Base-by-base conservation (phyloP, 2,888 invertebrate species). In the Altica lythri region DNA sequence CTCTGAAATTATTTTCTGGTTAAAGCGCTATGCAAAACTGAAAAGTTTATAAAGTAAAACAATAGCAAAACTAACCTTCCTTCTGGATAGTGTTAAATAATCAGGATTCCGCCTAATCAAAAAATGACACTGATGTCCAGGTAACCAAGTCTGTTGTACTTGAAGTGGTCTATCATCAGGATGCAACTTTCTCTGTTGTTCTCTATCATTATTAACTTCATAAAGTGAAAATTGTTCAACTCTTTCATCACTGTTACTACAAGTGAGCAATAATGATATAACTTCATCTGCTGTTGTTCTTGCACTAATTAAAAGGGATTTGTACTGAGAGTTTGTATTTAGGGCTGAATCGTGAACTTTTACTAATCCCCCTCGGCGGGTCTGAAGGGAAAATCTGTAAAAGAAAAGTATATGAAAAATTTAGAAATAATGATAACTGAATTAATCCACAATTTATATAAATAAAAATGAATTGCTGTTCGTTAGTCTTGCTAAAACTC, bases 271-370 rank as follows among this genome's bases (percentile, higher is more conserved):
- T 63, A 95, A 83, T 57, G 89, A 86, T 57, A 95, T 84, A 57
- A 95, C 80, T 77, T 95, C 94, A 72, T 92, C 92, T 0, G 90
- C 90, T 14, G 92, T 92, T 40, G 95, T 95, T 69, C 89, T 83
- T 67, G 93, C 92, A 62, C 93, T 93, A 67, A 94, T 88, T 62
- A 95, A 81, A 65, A 95, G 79, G 64, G 92, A 92, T 79, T 95
- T 95, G 82, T 95, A 95, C 79, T 93, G 90, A 0, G 93, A 94
- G 73, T 91, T 91, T 47, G 90, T 88, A 84, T 92, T 92, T 61
- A 95, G 80, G 25, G 91, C 92, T 12, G 91, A 90, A 76, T 95
- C 95, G 80, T 93, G 90, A 52, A 96, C 89, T 77, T 93, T 90
- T 63, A 95, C 90, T 57, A 95, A 81, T n/a, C 93, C 93, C 22